Percentiles rank a stretch among this genome's conserved stretches.
Conservation (phyloP, 2,888 invertebrate genomes). For the Ophion obscuratus region DNA sequence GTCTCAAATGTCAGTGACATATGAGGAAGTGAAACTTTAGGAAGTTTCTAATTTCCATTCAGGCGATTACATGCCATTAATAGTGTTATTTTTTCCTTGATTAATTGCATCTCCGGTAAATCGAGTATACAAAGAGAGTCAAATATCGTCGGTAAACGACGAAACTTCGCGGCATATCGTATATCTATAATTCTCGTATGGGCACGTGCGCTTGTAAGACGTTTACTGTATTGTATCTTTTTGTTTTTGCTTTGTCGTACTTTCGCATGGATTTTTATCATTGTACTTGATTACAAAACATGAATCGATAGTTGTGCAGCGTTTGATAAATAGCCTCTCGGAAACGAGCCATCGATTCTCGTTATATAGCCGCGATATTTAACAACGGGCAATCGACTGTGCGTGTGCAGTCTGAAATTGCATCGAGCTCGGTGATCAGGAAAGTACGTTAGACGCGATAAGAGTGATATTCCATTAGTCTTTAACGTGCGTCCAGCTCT, state of each 20-base stretch:
- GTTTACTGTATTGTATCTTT: constrained; percentile 28
- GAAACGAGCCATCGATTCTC: constrained; percentile 66
- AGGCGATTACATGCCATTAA: not conserved
- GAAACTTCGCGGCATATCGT: constrained; percentile 38
- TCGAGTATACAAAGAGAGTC: constrained; percentile 33
- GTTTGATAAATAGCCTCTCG: constrained; percentile 70
- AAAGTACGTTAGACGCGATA: constrained; percentile 56
- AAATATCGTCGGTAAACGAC: constrained; percentile 59
- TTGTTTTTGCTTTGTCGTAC: constrained; percentile 18
- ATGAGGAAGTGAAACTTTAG: not conserved
- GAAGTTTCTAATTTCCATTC: not conserved
- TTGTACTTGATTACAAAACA: constrained; percentile 45
- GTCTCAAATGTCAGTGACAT: not conserved
- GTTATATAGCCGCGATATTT: constrained; percentile 58
- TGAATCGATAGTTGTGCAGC: constrained; percentile 48
- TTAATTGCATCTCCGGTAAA: constrained; percentile 39
- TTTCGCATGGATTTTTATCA: constrained; percentile 28
- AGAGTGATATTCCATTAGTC: constrained; percentile 57
- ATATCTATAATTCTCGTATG: constrained; percentile 49
- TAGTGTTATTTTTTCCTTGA: constrained; percentile 10
- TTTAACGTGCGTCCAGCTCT: constrained; percentile 31
- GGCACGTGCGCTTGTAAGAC: constrained; percentile 28
- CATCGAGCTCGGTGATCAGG: constrained; percentile 47
- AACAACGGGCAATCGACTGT: constrained; percentile 56
- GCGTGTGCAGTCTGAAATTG: constrained; percentile 26